Conservation (phyloP, 2,797 vertebrate genomes). For the Bryconaethiops microstoma region DNA sequence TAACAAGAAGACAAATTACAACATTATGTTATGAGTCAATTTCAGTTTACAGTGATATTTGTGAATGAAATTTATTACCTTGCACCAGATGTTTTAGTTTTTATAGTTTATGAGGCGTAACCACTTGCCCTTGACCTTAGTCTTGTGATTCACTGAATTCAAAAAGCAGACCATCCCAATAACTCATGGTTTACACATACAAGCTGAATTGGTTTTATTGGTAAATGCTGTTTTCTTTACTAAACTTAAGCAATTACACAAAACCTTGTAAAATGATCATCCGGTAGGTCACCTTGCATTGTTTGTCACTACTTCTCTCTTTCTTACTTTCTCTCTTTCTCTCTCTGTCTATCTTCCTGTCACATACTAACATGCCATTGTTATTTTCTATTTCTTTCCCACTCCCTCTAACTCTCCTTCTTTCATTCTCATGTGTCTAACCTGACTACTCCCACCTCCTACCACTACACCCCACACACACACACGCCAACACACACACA, state of each 20-base stretch:
- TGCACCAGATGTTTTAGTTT: background rate
- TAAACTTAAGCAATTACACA: slow-evolving; percentile 3
- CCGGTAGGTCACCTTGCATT: slow-evolving; percentile 45
- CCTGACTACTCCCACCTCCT: background rate
- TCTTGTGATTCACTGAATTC: slow-evolving; percentile 26
- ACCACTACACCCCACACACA: background rate
- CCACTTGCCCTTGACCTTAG: slow-evolving; percentile 29
- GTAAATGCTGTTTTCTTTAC: slow-evolving; percentile 26
- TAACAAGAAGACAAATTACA: background rate
- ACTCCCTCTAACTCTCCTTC: slow-evolving; percentile 44
- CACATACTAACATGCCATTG: background rate
- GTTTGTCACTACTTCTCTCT: background rate
- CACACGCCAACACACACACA: no score
- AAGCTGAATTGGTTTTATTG: slow-evolving; percentile 40
- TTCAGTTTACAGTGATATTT: slow-evolving; percentile 9
- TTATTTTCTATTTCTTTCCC: slow-evolving; percentile 22
- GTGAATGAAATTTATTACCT: slow-evolving; percentile 22
- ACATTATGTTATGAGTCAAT: slow-evolving; percentile 1
- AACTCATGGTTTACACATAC: slow-evolving; percentile 24
- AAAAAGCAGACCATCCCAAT: slow-evolving; percentile 25
- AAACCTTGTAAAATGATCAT: slow-evolving; percentile 40
- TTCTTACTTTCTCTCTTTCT: slow-evolving; percentile 6
- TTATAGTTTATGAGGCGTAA: background rate
- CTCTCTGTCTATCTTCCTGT: no score
- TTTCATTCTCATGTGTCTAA: background rate